Conservation (phyloP, 2,888 invertebrate species). For the Cylindroiulus punctatus region DNA sequence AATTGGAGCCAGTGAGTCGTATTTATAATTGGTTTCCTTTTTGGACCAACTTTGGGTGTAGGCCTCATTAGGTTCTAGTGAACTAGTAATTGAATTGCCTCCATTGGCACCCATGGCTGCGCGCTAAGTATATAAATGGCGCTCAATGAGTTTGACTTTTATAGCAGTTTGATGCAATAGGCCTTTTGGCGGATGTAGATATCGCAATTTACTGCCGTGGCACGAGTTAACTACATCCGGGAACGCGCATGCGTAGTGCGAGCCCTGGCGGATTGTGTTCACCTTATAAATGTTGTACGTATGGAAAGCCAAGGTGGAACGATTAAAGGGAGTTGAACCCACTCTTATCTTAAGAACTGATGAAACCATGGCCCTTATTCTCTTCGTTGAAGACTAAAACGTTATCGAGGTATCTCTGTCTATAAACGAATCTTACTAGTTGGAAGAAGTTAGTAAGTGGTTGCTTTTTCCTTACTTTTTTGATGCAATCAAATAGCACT, state of each 20-base stretch:
- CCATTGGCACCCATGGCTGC: conserved; percentile 27
- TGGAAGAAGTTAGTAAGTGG: not conserved
- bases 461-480: not conserved
- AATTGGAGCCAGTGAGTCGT: conserved; percentile 1
- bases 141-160: conserved; percentile 11
- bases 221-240: conserved; percentile 16
- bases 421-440: too few relatives aligned
- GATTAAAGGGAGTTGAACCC: not conserved
- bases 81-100: conserved; percentile 27
- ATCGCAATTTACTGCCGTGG: conserved; percentile 13
- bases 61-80: conserved; percentile 32
- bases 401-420: too few relatives aligned
- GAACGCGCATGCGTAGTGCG: not conserved
- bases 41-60: conserved; percentile 3
- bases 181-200: conserved; percentile 21
- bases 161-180: conserved; percentile 21
- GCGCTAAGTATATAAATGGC: conserved; percentile 20
- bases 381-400: too few relatives aligned
- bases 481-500: conserved; percentile 12
- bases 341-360: not conserved
- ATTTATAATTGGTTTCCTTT: conserved; percentile 32
- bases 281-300: too few relatives aligned
- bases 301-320: not conserved
- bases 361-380: not conserved
- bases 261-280: not conserved